Percentiles rank a stretch among this genome's conserved stretches.
These are phyloP conservation scores for Meganola albula DNA, from an alignment of 2,888 invertebrate species.

Conservation along the genomic window DNA sequence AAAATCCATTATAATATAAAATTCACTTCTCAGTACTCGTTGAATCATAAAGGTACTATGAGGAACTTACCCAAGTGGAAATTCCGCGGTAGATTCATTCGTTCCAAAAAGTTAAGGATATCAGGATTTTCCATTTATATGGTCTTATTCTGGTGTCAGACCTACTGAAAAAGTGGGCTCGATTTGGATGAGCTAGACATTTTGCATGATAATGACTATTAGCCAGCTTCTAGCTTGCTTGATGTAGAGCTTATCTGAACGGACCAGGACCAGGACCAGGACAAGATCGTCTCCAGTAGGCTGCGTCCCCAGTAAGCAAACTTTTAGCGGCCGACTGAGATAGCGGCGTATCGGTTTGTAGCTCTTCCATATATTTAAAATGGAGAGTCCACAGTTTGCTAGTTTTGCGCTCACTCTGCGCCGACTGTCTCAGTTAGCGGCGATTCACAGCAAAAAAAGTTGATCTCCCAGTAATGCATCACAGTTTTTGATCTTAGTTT, in stretches of 20 bases:
- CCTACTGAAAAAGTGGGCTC: no score
- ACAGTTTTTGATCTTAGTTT: no score
- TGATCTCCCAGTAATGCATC: no score
- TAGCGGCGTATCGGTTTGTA: not conserved
- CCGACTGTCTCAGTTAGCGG: not conserved
- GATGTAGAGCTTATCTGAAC: no score
- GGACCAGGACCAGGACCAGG: no score
- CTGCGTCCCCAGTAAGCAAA: not conserved
- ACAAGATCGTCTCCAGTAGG: no score
- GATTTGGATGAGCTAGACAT: no score
- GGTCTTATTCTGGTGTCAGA: no score
- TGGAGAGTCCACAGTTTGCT: not conserved
- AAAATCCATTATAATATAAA: no score
- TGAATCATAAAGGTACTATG: slow-evolving; percentile 23
- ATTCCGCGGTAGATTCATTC: slow-evolving; percentile 23
- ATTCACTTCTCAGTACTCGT: slow-evolving; percentile 12
- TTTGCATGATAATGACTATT: no score
- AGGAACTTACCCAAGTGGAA: slow-evolving; percentile 24
- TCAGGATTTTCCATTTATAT: slow-evolving; percentile 37
- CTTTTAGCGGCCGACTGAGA: not conserved
- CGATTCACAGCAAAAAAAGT: not conserved
- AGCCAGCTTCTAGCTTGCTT: no score
- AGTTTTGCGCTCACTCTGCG: not conserved
- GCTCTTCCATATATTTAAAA: not conserved
- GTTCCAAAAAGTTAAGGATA: slow-evolving; percentile 36